These are phyloP conservation scores for Drosophila mercatorum DNA, from an alignment of 2,888 invertebrate genomes.

Conservation along the genomic window DNA sequence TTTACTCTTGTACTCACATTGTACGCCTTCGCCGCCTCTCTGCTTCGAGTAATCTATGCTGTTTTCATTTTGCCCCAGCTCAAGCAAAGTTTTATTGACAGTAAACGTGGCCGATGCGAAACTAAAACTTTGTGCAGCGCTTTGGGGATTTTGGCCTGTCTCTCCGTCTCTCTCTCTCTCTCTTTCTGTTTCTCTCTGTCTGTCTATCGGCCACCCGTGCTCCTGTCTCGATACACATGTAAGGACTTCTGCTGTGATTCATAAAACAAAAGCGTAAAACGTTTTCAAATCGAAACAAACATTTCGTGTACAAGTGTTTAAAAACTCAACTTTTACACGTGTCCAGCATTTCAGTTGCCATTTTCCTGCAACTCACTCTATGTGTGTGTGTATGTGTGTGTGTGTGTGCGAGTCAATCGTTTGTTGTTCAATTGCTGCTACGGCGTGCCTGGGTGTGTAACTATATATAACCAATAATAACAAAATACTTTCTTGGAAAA, in stretches of 20 bases:
- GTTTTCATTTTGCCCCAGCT: constrained; percentile 63
- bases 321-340: constrained; percentile 72
- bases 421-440: constrained; percentile 10
- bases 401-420: not conserved
- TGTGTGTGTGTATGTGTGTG: not conserved
- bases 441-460: constrained; percentile 4
- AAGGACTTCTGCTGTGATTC: constrained; percentile 57
- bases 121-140: constrained; percentile 63
- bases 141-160: constrained; percentile 47
- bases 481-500: constrained; percentile 53
- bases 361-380: constrained; percentile 10
- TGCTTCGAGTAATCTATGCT: constrained; percentile 55
- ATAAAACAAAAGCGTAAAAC: constrained; percentile 63
- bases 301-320: constrained; percentile 73
- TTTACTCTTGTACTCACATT: constrained; percentile 3
- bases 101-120: constrained; percentile 73
- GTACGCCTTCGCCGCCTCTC: constrained; percentile 7
- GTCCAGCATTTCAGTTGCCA: constrained; percentile 67
- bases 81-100: constrained; percentile 75
- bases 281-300: constrained; percentile 60
- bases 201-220: not conserved
- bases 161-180: not conserved
- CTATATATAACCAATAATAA: constrained; percentile 52
- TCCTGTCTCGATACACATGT: constrained; percentile 24
- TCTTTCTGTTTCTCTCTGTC: not conserved